Base-by-base conservation (phyloP, 1,140 invertebrate genomes). In the Tenebrio molitor region DNA sequence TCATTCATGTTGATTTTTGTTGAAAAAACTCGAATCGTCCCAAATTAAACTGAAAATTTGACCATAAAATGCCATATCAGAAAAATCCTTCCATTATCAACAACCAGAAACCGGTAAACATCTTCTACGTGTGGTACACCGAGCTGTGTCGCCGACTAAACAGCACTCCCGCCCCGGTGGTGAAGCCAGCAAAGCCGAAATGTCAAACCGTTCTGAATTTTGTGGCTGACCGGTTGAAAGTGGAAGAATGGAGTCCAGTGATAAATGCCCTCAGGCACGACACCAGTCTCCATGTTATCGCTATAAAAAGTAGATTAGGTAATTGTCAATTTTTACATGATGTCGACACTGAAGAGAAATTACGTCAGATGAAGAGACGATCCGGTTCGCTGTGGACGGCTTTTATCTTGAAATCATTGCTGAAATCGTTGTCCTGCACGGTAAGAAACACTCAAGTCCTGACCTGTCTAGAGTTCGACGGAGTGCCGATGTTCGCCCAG, bases 221-320 rank as follows among this genome's bases (percentile, higher is more conserved):
- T 74, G 87, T 86, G 23, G 88, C 88, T 16, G 91, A 92, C 79
- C 85, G 90, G 16, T 85, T 92, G 12, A 91, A 90, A 77, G 86
- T 89, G 70, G 86, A 87, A 33, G 90, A 92, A 58, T 92, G 91
- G 90, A 84, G 83, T n/a, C 89, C 89, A 0, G 88, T 91, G 6
- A 75, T 92, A 19, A 89, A 89, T 69, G 89, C 91, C 0, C 74
- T 92, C 1, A 86, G 88, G 1, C 84, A 87, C 23, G 91, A 91
- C 78, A 84, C 87, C 14, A 88, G 86, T 67, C 83, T 91, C 19
- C 88, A 89, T 76, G 84, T 85, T 16, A 82, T 89, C 14, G 81
- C 84, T n/a, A 85, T 89, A 66, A 83, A 83, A 79, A 84, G 83
- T 76, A 77, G 77, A 62, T 82, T 85, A 46, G 81, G 81, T n/a